Evolutionary conservation across 2,888 invertebrate genomes (phyloP).

Genomic region (Antitype chi): DNA sequence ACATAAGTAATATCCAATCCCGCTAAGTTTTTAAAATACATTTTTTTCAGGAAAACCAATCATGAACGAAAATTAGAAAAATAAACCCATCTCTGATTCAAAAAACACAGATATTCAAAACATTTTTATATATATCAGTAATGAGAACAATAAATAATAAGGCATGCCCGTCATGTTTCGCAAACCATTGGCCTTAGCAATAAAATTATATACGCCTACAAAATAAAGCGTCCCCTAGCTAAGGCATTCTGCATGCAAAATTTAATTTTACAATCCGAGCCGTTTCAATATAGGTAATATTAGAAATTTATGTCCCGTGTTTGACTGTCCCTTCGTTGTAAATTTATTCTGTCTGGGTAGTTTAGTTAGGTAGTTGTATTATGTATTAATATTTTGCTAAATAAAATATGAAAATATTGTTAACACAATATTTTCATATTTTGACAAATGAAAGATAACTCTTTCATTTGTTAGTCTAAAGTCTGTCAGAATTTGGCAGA

Average conservation of each 20-base stretch:
- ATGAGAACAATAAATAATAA: conserved; percentile 75
- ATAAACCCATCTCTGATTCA: not conserved
- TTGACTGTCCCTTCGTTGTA: conserved; percentile 82
- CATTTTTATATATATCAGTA: conserved; percentile 30
- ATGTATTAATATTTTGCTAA: conserved; percentile 18
- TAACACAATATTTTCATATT: no score
- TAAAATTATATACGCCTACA: conserved; percentile 91
- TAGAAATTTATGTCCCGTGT: conserved; percentile 88
- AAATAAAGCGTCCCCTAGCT: conserved; percentile 86
- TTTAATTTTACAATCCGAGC: conserved; percentile 89
- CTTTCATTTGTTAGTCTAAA: not conserved
- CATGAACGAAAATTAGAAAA: not conserved
- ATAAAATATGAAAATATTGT: not conserved
- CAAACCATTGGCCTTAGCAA: conserved; percentile 89
- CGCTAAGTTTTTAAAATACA: no score
- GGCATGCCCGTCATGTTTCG: conserved; percentile 84
- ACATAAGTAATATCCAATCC: no score
- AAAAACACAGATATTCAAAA: conserved; percentile 12
- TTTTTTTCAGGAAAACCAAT: not conserved
- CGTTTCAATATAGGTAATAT: conserved; percentile 90
- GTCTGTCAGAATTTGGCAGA: no score
- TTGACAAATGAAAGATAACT: no score
- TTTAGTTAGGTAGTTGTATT: conserved; percentile 62
- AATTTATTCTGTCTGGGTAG: conserved; percentile 72
- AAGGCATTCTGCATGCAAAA: conserved; percentile 89